A percentile compares a stretch with the other conserved stretches of the same genome.
Conservation (phyloP, 1,140 invertebrate genomes). For the Popillia japonica region DNA sequence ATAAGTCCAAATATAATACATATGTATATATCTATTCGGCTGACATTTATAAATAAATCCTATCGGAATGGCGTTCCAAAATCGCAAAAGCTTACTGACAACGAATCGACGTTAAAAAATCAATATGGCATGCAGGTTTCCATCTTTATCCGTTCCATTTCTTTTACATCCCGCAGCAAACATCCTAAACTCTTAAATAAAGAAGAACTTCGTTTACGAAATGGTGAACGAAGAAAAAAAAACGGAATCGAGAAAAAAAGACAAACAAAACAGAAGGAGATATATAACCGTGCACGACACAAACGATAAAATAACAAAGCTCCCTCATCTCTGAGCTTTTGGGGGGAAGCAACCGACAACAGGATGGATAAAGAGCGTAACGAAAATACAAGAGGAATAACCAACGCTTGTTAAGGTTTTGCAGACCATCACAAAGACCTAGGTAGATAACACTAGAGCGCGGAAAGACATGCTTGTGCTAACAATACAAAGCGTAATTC, state of each 20-base stretch:
- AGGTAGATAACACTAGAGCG: neutral
- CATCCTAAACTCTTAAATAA: neutral
- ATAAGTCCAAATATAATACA: too few species aligned
- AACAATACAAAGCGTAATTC: too few species aligned
- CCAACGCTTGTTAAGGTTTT: neutral
- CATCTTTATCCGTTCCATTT: neutral
- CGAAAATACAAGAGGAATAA: neutral
- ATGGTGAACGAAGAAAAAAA: neutral
- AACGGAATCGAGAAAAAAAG: conserved; percentile 4
- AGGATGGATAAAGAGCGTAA: neutral
- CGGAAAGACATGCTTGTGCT: neutral
- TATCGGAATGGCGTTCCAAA: neutral
- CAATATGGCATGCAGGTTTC: neutral
- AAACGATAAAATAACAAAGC: conserved; percentile 6
- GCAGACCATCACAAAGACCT: neutral
- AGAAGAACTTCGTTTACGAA: neutral
- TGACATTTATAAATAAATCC: neutral
- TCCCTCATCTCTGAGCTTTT: neutral
- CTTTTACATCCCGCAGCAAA: neutral
- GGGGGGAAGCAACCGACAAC: neutral
- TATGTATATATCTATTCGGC: too few species aligned
- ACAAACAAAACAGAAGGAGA: neutral
- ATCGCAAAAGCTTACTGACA: neutral
- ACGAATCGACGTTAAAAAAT: neutral
- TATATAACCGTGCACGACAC: neutral